Percentiles rank a stretch among this genome's conserved stretches.
phyloP scores from a whole-genome alignment of 2,888 invertebrate genomes.

The Lampropteryx suffumata region DNA sequence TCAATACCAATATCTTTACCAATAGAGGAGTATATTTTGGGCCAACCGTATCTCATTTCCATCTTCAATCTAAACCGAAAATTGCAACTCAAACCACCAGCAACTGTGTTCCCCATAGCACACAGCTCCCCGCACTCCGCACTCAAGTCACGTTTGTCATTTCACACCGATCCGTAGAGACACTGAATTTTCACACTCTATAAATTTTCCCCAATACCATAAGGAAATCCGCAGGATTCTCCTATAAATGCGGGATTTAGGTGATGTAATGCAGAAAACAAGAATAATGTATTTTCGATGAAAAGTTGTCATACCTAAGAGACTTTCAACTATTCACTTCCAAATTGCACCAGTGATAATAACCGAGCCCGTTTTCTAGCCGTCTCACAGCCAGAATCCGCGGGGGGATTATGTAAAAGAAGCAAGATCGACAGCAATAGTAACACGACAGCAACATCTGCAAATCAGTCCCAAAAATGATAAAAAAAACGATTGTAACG shows the following conservation, averaged over 20 bases:
- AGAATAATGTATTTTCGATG: conserved; percentile 37
- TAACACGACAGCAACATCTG: no score
- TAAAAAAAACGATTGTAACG: no score
- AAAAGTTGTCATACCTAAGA: no score
- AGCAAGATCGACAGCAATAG: no score
- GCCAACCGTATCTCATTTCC: background rate
- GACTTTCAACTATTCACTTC: no score
- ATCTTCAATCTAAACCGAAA: conserved; percentile 14
- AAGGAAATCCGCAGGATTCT: conserved; percentile 56
- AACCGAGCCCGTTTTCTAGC: no score
- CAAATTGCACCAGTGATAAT: no score
- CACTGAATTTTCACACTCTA: conserved; percentile 72
- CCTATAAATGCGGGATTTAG: conserved; percentile 40
- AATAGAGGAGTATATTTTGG: no score
- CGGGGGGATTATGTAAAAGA: no score
- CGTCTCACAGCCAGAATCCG: no score
- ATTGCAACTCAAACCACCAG: conserved; percentile 14
- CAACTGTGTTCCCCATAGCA: conserved; percentile 30
- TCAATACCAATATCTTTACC: no score
- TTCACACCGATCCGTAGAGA: conserved; percentile 60
- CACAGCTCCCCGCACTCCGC: conserved; percentile 20
- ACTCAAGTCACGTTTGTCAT: conserved; percentile 72
- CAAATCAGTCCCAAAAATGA: no score
- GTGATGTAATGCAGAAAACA: conserved; percentile 42
- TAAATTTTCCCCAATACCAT: conserved; percentile 64